A percentile compares a stretch with the other conserved stretches of the same genome.
Conservation (phyloP, 2,113 vertebrate genomes). For the Hylia prasina region DNA sequence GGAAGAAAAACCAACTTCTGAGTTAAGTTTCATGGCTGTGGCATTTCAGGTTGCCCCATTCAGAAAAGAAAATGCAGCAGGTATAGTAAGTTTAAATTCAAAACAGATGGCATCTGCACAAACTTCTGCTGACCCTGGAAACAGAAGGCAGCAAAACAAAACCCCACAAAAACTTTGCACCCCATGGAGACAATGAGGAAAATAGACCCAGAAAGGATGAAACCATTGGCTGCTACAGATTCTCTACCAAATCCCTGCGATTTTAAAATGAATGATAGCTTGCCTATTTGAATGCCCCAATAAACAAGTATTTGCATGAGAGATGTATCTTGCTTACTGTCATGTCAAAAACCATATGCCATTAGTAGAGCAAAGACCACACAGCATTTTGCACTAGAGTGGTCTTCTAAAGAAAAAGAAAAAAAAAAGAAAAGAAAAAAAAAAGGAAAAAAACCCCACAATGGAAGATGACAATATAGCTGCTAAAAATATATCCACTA, state of each 20-base stretch:
- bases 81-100: background rate
- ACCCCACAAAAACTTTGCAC: fast-evolving
- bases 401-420: background rate
- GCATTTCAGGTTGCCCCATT: background rate
- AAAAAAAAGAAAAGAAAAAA: background rate
- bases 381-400: background rate
- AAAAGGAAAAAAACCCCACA: background rate
- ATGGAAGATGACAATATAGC: background rate
- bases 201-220: background rate
- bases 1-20: background rate
- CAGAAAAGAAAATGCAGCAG: background rate
- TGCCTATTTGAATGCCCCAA: background rate
- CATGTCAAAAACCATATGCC: background rate
- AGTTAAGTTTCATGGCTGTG: background rate
- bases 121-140: background rate
- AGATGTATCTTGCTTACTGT: background rate
- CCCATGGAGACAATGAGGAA: background rate
- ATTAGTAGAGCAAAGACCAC: background rate
- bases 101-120: background rate
- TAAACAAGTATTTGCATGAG: background rate
- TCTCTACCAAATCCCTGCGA: background rate
- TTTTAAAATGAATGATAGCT: background rate
- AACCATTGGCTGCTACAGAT: background rate
- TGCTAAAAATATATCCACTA: background rate
- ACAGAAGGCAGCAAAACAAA: background rate